Evolutionary conservation across 1,140 invertebrate species (phyloP).

Genomic region (Orussus abietinus): DNA sequence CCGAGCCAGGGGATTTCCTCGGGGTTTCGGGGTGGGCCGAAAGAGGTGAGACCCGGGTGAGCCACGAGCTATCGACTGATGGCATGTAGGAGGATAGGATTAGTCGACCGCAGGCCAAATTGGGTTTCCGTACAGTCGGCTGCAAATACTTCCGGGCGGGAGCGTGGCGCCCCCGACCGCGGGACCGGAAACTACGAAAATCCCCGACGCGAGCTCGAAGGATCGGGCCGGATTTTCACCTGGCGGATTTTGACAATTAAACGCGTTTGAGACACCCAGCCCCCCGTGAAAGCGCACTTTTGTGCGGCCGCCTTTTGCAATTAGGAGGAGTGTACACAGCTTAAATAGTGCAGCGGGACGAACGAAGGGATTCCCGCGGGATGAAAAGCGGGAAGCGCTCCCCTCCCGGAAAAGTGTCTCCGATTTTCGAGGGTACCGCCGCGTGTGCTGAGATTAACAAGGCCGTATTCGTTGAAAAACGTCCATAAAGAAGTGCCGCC

Average conservation of each 20-base stretch:
- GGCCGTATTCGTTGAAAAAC: neutral
- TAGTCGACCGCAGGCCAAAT: constrained; percentile 52
- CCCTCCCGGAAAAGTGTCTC: constrained; percentile 17
- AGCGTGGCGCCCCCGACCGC: constrained; percentile 8
- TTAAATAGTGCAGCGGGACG: no score
- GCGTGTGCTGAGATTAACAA: neutral
- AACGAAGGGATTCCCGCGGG: no score
- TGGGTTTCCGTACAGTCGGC: constrained; percentile 48
- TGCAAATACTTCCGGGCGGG: constrained; percentile 42
- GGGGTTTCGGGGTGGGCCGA: constrained; percentile 15
- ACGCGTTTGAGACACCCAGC: no score
- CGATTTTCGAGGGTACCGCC: no score
- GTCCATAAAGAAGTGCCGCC: no score
- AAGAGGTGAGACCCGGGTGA: constrained; percentile 27
- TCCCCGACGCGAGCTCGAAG: neutral
- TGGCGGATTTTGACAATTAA: no score
- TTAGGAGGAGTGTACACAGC: no score
- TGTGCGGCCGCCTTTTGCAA: no score
- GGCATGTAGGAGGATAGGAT: constrained; percentile 49
- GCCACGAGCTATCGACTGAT: constrained; percentile 49
- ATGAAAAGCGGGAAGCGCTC: no score
- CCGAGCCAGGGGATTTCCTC: no score
- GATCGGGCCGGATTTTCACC: no score
- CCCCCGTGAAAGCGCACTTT: no score
- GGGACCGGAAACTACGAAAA: neutral